phyloP scores from a whole-genome alignment of 2,888 invertebrate genomes.

The Pilophorus perplexus region DNA sequence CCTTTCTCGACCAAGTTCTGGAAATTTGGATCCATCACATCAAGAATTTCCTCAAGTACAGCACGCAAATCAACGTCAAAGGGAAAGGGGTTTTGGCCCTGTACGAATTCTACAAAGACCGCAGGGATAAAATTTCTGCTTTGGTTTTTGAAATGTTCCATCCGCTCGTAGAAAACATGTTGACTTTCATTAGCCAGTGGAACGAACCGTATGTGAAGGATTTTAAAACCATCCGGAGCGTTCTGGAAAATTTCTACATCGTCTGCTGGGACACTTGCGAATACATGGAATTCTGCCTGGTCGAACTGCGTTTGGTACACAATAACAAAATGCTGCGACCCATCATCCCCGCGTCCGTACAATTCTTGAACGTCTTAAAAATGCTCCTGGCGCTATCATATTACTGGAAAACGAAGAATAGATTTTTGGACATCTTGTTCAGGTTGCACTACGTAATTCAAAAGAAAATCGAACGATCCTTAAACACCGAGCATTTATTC shows the following conservation, averaged over 20 bases:
- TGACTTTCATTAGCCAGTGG: neutral
- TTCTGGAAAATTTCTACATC: conserved; percentile 6
- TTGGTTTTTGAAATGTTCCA: conserved; percentile 31
- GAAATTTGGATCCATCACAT: conserved; percentile 28
- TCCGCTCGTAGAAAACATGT: conserved; percentile 20
- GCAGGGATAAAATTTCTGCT: conserved; percentile 20
- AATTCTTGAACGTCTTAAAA: conserved; percentile 12
- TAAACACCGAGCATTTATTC: conserved; percentile 16
- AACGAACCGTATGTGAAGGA: neutral
- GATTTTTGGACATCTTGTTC: conserved; percentile 25
- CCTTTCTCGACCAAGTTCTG: conserved; percentile 13
- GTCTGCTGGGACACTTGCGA: conserved; percentile 31
- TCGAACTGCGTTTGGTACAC: conserved; percentile 7
- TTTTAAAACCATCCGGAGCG: conserved; percentile 11
- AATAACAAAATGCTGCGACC: conserved; percentile 12
- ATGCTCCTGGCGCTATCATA: conserved; percentile 11
- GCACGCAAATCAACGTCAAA: neutral
- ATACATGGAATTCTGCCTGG: conserved; percentile 13
- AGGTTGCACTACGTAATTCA: conserved; percentile 19
- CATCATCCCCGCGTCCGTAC: neutral
- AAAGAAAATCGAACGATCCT: conserved; percentile 5
- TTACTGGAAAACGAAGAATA: conserved; percentile 15
- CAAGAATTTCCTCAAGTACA: conserved; percentile 14
- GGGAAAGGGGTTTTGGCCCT: conserved; percentile 23
- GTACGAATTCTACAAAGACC: conserved; percentile 17